Evolutionary conservation across 2,113 vertebrate genomes (phyloP).

Genomic region (Ifrita kowaldi): DNA sequence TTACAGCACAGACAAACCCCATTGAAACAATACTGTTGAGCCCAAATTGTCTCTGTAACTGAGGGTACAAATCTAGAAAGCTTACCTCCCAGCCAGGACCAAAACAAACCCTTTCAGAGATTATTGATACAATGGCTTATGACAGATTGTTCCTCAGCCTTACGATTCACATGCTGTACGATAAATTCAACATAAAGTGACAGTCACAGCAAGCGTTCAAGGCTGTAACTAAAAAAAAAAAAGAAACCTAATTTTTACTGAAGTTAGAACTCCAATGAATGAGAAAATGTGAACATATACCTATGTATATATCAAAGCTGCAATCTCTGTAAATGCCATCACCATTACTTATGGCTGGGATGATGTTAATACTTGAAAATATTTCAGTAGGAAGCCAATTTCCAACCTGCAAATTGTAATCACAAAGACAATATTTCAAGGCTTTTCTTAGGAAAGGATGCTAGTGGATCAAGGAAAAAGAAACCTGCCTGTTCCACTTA

Average conservation of each 20-base stretch:
- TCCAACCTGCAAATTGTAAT: constrained; percentile 48
- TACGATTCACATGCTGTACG: constrained; percentile 50
- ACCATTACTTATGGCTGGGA: constrained; percentile 44
- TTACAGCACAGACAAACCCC: constrained; percentile 8
- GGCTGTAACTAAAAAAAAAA: neutral
- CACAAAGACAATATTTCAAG: constrained; percentile 62
- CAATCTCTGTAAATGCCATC: constrained; percentile 51
- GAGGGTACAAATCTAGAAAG: neutral
- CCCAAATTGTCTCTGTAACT: neutral
- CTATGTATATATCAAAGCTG: constrained; percentile 52
- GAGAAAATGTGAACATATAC: constrained; percentile 58
- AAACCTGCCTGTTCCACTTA: neutral
- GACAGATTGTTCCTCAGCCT: constrained; percentile 56
- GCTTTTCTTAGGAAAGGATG: neutral
- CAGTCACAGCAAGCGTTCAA: constrained; percentile 67
- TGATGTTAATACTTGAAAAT: constrained; percentile 65
- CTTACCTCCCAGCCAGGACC: neutral
- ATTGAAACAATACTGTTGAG: neutral
- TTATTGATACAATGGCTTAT: constrained; percentile 52
- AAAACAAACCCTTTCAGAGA: constrained; percentile 17
- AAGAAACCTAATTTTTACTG: constrained; percentile 45
- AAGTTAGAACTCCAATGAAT: constrained; percentile 59
- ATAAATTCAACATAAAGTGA: constrained; percentile 68
- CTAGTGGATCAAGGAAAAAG: constrained; percentile 33
- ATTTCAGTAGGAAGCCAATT: constrained; percentile 37